Conservation (phyloP, 2,797 vertebrate species). For the Melanitta fusca region DNA sequence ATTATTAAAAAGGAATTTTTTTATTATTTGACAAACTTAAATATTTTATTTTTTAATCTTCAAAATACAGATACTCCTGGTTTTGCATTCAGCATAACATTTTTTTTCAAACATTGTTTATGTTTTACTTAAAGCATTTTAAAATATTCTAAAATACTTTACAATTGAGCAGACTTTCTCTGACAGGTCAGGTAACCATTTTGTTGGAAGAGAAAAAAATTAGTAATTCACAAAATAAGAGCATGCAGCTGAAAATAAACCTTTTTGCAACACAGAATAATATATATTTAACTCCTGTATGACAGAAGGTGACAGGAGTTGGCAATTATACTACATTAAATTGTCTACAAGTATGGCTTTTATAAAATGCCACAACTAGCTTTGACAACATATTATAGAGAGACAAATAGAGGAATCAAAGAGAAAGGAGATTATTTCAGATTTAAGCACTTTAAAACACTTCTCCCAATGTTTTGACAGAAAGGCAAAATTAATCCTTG, state of each 20-base stretch:
- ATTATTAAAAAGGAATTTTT: neutral
- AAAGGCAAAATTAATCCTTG: neutral
- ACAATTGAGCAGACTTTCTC: neutral
- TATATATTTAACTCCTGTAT: neutral
- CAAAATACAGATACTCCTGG: neutral
- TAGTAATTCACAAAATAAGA: neutral
- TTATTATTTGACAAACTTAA: neutral
- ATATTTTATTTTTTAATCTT: neutral
- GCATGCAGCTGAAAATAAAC: neutral
- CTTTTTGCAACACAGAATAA: neutral
- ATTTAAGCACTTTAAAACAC: neutral
- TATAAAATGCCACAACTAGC: neutral
- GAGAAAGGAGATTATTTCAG: neutral
- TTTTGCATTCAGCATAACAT: neutral
- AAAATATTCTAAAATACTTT: neutral
- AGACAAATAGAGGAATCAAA: neutral
- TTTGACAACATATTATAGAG: neutral
- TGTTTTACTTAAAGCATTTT: neutral
- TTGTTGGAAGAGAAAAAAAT: neutral
- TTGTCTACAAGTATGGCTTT: neutral
- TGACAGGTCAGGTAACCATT: neutral
- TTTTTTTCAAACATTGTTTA: neutral
- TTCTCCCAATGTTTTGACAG: neutral
- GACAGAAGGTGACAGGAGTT: neutral
- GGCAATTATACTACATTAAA: neutral